Percentiles rank a stretch among this genome's conserved stretches.
Evolutionary conservation across 2,797 vertebrate genomes (phyloP).

Genomic region (Syngnathus acus): DNA sequence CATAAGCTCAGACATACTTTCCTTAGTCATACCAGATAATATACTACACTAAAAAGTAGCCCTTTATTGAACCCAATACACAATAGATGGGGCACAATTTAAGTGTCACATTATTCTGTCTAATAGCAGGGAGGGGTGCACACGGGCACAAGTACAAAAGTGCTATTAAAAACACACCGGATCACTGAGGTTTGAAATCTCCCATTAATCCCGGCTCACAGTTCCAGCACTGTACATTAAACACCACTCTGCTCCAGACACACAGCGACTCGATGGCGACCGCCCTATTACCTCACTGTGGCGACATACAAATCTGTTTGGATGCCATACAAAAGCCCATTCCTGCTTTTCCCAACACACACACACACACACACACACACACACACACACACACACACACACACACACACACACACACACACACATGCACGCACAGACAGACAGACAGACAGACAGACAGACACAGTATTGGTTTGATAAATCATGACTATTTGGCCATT

Average conservation of each 20-base stretch:
- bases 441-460: no score
- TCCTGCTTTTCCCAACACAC: background rate
- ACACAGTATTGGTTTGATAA: background rate
- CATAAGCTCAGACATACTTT: background rate
- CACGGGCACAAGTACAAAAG: slow-evolving; percentile 2
- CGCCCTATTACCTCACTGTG: slow-evolving; percentile 28
- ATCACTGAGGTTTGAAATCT: slow-evolving; percentile 45
- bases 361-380: background rate
- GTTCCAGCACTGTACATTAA: slow-evolving; percentile 43
- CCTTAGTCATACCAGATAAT: slow-evolving; percentile 12
- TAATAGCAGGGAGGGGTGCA: background rate
- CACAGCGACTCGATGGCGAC: slow-evolving; percentile 13
- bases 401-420: no score
- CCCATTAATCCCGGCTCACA: slow-evolving; percentile 52
- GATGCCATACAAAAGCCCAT: slow-evolving; percentile 16
- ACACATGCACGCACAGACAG: no score
- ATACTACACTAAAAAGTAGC: slow-evolving; percentile 1
- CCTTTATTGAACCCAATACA: slow-evolving; percentile 2
- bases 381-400: background rate
- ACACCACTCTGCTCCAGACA: slow-evolving; percentile 20
- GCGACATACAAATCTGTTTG: slow-evolving; percentile 28
- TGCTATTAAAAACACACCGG: slow-evolving; percentile 29
- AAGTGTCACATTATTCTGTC: slow-evolving; percentile 7
- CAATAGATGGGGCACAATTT: slow-evolving; percentile 1
- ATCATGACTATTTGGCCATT: background rate